Percentiles rank a stretch among this genome's conserved stretches.
These are phyloP conservation scores for Lacanobia oleracea DNA, from an alignment of 2,888 invertebrate genomes.

Conservation along the genomic window DNA sequence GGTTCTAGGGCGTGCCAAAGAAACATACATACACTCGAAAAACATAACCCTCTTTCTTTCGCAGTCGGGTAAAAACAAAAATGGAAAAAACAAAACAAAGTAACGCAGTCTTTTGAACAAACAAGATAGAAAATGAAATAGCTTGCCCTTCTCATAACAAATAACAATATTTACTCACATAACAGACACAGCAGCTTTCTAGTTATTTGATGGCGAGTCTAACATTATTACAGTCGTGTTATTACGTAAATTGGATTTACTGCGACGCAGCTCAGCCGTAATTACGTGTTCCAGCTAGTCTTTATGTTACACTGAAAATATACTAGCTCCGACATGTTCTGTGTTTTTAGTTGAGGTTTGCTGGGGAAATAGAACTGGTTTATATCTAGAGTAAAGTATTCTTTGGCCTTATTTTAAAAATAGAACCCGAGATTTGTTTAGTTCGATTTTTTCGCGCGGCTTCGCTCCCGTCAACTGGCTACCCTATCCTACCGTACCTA, in stretches of 20 bases:
- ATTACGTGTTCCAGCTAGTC: constrained; percentile 33
- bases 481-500: no score
- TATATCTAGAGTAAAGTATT: no score
- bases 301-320: constrained; percentile 48
- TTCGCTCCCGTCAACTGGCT: no score
- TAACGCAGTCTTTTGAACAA: background rate
- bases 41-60: no score
- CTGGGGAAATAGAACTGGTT: background rate
- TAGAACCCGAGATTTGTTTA: no score
- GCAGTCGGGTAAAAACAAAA: no score
- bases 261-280: constrained; percentile 39
- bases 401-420: no score
- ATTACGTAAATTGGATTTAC: constrained; percentile 60
- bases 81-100: no score
- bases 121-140: constrained; percentile 11
- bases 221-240: constrained; percentile 43
- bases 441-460: no score
- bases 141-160: constrained; percentile 9
- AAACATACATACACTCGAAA: no score
- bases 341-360: constrained; percentile 3
- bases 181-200: constrained; percentile 35
- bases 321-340: constrained; percentile 11
- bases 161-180: background rate
- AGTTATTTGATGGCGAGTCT: constrained; percentile 32
- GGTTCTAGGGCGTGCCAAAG: no score